Evolutionary conservation across 1,140 invertebrate species (phyloP), one percentile per base, ranked within the genome.

Genomic region (Brachionus sp.): DNA sequence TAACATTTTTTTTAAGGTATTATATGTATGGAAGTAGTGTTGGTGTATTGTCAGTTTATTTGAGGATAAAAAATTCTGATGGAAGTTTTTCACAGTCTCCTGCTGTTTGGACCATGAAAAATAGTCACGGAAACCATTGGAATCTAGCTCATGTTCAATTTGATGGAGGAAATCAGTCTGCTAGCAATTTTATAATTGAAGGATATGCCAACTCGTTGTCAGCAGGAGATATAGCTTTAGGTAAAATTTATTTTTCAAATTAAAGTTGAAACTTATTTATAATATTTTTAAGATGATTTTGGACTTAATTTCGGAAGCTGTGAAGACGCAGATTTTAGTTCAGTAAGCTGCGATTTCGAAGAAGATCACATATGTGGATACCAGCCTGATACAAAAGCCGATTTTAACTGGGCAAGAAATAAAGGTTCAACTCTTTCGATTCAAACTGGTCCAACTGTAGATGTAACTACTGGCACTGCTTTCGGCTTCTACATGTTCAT

Each of bases 381-480:
- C 86, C 85, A 84, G n/a, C 87, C 88, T 75, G 86, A 87, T 80
- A 84, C 84, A 57, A 85, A 77, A 6, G 87, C 87, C 84, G 57
- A 86, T 25, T 88, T 88, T 86, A 86, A 89, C 85, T 89, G 88
- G 88, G 85, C 84, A 16, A 73, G 86, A 46, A 62, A 85, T n/a
- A 83, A 46, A 23, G 85, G 87, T 1, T 53, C 9, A 12, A 85
- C 85, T 9, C 19, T 46, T 16, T 77, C 82, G 3, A 25, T 13
- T 3, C 25, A 80, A 23, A 85, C 85, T 23, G 85, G 85, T 10
- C 85, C 85, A 13, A 9, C 80, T 19, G 6, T 33, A 5, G 80
- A 82, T 82, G 44, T 53, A 23, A 46, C 6, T 12, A 82, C 57
- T 12, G 39, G 44, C 1, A 25, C 57, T 33, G 9, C 1, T 6